Evolutionary conservation across 2,113 vertebrate species (phyloP), one percentile per base, ranked within the genome.

Genomic region (Pampusana beccarii): DNA sequence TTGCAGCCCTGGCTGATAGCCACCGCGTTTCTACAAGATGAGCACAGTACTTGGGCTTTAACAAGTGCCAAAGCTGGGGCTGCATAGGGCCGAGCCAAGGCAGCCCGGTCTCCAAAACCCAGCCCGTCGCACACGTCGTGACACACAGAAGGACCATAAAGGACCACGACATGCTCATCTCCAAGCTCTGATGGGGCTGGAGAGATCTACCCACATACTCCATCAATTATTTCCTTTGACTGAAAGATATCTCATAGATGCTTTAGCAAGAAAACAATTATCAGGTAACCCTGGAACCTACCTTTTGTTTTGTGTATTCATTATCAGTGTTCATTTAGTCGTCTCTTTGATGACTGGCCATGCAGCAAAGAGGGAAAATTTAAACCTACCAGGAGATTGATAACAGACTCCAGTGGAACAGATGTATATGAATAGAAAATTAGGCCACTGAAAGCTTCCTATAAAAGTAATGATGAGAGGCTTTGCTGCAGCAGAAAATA

Each of bases 391-490:
- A 78, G 88, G 86, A 94, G 93, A 90, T 97, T 61, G 71, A 95
- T 83, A 87, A 62, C 65, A 92, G 69, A n/a, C 80, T 92, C 86
- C 74, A 48, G 75, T 69, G 69, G 58, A 82, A 79, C 91, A 95
- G 93, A 82, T 87, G 93, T 21, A 66, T 56, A 36, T 78, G 92
- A 93, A 95, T 44, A 95, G 88, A 60, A 92, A 93, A 93, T 51
- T 69, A 92, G 78, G 70, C 19, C 62, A 33, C 88, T 79, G 77
- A 83, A 60, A 69, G 64, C 42, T 60, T 46, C 70, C 77, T 19
- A n/a, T 31, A 78, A 79, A 93, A 89, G 77, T 56, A 33, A 19
- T 0, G 20, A 33, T 5, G 24, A 57, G 82, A 92, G 77, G 53
- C 14, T 95, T 34, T 60, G 73, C 65, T 62, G 80, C 72, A 62